Percentiles rank a stretch among this genome's conserved stretches.
Evolutionary conservation across 2,797 vertebrate species (phyloP).

Genomic region (Enteromius treurensis): DNA sequence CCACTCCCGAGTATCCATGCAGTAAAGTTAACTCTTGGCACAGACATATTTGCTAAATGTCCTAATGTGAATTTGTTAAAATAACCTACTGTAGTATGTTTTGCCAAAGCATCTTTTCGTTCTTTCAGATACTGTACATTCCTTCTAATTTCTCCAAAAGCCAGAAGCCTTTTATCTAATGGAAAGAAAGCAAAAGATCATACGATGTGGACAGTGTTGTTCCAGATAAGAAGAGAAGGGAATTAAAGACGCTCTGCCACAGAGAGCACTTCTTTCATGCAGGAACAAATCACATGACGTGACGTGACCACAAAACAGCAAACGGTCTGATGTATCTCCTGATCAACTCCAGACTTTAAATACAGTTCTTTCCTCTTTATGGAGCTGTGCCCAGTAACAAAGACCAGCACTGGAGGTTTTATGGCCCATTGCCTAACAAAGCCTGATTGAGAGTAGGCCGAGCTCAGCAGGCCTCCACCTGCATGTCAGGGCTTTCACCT

Average conservation of each 20-base stretch:
- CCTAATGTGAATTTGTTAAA: background rate
- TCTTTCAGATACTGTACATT: background rate
- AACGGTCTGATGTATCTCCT: constrained; percentile 65
- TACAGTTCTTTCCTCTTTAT: constrained; percentile 60
- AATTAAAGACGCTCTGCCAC: background rate
- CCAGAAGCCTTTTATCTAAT: background rate
- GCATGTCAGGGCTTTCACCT: constrained; percentile 57
- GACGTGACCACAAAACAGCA: constrained; percentile 32
- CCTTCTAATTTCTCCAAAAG: background rate
- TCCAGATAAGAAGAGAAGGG: constrained; percentile 2
- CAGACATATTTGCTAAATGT: background rate
- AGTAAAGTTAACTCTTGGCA: background rate
- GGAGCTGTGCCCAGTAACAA: constrained; percentile 64
- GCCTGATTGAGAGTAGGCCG: constrained; percentile 71
- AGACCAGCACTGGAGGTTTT: constrained; percentile 62
- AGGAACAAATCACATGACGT: constrained; percentile 39
- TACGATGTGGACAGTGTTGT: constrained; percentile 18
- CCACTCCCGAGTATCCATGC: background rate
- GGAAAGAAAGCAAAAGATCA: constrained; percentile 26
- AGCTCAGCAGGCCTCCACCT: constrained; percentile 40
- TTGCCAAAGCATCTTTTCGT: background rate
- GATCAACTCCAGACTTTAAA: constrained; percentile 65
- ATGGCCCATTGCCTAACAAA: constrained; percentile 67
- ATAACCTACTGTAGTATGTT: background rate
- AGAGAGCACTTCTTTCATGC: constrained; percentile 43